Percentiles rank a stretch among this genome's conserved stretches.
Evolutionary conservation across 2,888 invertebrate genomes (phyloP).

Genomic region (Neoitamus cyanurus): DNA sequence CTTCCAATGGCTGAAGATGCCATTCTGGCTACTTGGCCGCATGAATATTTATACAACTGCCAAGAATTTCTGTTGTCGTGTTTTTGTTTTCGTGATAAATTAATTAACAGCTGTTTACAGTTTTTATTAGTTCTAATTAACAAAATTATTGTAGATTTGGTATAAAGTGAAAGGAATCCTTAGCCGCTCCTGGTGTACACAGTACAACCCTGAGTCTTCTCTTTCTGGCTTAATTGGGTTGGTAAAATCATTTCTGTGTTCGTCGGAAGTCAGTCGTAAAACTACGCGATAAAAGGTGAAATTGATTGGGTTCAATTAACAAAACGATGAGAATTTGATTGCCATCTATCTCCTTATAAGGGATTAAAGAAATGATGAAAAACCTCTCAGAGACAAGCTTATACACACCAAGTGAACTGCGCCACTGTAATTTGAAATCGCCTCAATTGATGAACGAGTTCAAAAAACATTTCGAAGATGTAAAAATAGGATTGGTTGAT

Average conservation of each 20-base stretch:
- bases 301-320: background rate
- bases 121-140: slow-evolving; percentile 35
- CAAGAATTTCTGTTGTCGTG: slow-evolving; percentile 8
- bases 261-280: background rate
- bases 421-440: too few relatives aligned
- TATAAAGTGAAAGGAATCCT: background rate
- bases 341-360: background rate
- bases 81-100: slow-evolving; percentile 46
- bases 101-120: slow-evolving; percentile 49
- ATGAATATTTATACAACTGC: slow-evolving; percentile 51
- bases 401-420: too few relatives aligned
- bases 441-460: too few relatives aligned
- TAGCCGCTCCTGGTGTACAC: background rate
- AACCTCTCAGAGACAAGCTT: background rate
- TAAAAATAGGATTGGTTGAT: too few relatives aligned
- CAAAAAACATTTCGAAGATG: too few relatives aligned
- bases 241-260: background rate
- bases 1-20: slow-evolving; percentile 8
- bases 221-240: background rate
- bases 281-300: background rate
- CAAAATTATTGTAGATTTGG: background rate
- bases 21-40: background rate
- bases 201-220: background rate
- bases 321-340: background rate
- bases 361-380: background rate